phyloP scores from a whole-genome alignment of 2,888 invertebrate genomes.

The Trypoxylon attenuatum region DNA sequence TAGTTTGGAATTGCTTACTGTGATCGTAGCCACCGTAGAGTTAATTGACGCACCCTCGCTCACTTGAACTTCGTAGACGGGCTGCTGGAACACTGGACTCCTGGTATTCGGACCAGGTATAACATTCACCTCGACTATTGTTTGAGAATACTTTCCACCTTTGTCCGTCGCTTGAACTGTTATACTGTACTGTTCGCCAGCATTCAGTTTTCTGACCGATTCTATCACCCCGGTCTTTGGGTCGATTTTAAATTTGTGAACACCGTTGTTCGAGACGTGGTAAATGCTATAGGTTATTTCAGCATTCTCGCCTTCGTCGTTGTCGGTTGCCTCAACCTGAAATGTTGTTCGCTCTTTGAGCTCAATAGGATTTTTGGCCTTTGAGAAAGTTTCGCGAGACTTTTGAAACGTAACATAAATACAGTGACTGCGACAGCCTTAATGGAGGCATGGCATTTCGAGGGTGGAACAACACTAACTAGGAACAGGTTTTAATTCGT shows the following conservation, averaged over 20 bases:
- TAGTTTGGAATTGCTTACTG: slow-evolving; percentile 75
- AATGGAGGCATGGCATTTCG: no score
- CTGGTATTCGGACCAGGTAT: slow-evolving; percentile 89
- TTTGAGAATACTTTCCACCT: slow-evolving; percentile 87
- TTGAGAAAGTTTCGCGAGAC: no score
- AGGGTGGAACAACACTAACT: no score
- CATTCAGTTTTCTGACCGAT: slow-evolving; percentile 86
- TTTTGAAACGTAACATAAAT: no score
- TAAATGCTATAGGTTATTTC: slow-evolving; percentile 88
- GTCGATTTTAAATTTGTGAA: slow-evolving; percentile 90
- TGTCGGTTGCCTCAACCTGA: slow-evolving; percentile 87
- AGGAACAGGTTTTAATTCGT: no score
- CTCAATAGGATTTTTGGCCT: no score
- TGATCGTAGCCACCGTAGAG: slow-evolving; percentile 87
- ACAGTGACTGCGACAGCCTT: no score
- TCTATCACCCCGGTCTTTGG: slow-evolving; percentile 86
- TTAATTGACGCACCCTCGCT: slow-evolving; percentile 93
- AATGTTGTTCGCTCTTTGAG: no score
- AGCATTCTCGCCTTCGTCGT: slow-evolving; percentile 90
- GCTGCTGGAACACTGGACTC: slow-evolving; percentile 87
- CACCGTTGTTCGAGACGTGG: slow-evolving; percentile 93
- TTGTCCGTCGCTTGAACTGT: slow-evolving; percentile 89
- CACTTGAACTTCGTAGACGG: slow-evolving; percentile 90
- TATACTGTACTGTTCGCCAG: slow-evolving; percentile 92
- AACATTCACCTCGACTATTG: slow-evolving; percentile 89